Evolutionary conservation across 2,888 invertebrate genomes (phyloP).

Genomic region (Diarsia brunnea): DNA sequence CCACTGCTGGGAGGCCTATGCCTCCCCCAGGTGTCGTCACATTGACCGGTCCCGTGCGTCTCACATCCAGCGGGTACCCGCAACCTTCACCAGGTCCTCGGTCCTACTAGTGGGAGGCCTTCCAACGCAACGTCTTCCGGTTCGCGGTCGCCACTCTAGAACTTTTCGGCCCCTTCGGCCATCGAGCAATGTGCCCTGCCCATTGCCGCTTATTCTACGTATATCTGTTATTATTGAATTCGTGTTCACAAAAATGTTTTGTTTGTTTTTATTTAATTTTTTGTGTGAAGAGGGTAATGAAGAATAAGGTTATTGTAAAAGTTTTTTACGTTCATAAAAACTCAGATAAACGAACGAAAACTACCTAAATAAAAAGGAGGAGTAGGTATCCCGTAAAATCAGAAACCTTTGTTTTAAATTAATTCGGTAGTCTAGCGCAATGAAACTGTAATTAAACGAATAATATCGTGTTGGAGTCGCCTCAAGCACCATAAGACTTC

Average conservation of each 20-base stretch:
- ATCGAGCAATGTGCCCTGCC: too few relatives aligned
- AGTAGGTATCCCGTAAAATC: conserved; percentile 40
- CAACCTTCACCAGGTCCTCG: too few relatives aligned
- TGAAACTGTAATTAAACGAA: conserved; percentile 79
- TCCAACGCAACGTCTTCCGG: too few relatives aligned
- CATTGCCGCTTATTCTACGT: too few relatives aligned
- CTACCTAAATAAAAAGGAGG: conserved; percentile 7
- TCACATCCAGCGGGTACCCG: too few relatives aligned
- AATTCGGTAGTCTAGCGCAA: conserved; percentile 67
- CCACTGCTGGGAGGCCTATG: too few relatives aligned
- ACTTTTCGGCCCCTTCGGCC: too few relatives aligned
- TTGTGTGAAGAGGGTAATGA: not conserved
- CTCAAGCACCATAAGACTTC: conserved; percentile 70
- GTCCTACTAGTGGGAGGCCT: too few relatives aligned
- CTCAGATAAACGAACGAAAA: not conserved
- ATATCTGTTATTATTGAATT: not conserved
- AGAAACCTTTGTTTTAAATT: conserved; percentile 62
- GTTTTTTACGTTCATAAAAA: not conserved
- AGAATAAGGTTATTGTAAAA: not conserved
- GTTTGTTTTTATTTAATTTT: not conserved
- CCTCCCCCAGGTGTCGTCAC: too few relatives aligned
- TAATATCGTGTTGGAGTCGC: conserved; percentile 73
- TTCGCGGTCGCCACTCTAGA: too few relatives aligned
- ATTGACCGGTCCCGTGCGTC: too few relatives aligned
- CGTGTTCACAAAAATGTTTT: too few relatives aligned